Conservation (phyloP, 53 echinoderm and acorn worm genomes). For the Apostichopus leukothele region DNA sequence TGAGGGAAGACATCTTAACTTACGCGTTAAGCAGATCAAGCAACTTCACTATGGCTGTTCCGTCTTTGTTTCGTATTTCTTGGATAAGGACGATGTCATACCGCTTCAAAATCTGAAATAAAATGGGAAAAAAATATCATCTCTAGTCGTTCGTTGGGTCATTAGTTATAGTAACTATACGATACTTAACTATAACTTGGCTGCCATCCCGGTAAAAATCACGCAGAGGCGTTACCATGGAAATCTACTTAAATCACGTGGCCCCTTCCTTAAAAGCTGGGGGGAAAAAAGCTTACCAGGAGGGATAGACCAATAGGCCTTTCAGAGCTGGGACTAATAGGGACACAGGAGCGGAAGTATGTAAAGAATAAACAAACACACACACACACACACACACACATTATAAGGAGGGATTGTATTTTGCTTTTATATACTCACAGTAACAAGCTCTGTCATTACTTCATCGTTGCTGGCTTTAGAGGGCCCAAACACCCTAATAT, state of each 20-base stretch:
- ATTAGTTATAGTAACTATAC: too few species aligned
- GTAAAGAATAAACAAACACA: not conserved
- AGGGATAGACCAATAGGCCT: too few species aligned
- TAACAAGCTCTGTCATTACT: slow-evolving; percentile 16
- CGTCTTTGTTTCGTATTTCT: slow-evolving; percentile 59
- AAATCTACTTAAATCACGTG: too few species aligned
- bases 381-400: not conserved
- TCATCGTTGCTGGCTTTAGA: slow-evolving; percentile 4
- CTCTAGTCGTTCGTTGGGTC: too few species aligned
- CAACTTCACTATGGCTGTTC: slow-evolving; percentile 57
- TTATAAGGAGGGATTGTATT: not conserved
- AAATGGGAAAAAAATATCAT: not conserved
- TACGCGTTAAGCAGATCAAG: slow-evolving; percentile 59
- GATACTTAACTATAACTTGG: too few species aligned
- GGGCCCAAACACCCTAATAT: not conserved
- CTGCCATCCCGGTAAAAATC: too few species aligned
- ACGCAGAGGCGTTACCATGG: too few species aligned
- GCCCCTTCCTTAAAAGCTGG: too few species aligned
- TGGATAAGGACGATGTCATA: slow-evolving; percentile 78
- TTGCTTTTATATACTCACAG: not conserved
- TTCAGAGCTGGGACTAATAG: too few species aligned
- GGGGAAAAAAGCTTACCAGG: too few species aligned
- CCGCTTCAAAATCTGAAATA: slow-evolving; percentile 59
- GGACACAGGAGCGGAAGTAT: too few species aligned
- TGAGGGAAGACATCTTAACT: slow-evolving; percentile 11